phyloP scores from a whole-genome alignment of 2,888 invertebrate species.

The Agrilus biguttatus region DNA sequence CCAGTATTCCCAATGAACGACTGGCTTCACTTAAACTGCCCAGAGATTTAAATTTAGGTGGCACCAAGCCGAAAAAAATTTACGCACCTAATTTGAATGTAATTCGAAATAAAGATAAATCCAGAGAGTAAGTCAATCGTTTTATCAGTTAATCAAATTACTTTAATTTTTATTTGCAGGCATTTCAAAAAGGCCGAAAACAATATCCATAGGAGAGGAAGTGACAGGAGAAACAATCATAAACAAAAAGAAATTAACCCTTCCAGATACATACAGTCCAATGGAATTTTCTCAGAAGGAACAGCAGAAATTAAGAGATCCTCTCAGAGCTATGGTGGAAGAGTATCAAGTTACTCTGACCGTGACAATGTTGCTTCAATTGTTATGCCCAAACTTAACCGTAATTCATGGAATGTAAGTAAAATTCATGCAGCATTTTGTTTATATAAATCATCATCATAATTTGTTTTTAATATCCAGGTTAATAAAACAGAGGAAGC shows the following conservation, averaged over 20 bases:
- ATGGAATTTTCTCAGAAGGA: conserved; percentile 26
- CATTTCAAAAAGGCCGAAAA: conserved; percentile 5
- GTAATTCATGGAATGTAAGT: conserved; percentile 17
- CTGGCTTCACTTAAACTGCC: conserved; percentile 22
- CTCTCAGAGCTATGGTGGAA: conserved; percentile 11
- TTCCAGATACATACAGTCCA: conserved; percentile 19
- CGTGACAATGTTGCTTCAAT: conserved; percentile 12
- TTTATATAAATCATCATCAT: background rate
- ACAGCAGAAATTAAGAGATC: conserved; percentile 13
- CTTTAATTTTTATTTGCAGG: conserved; percentile 1
- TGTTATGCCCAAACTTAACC: conserved; percentile 10
- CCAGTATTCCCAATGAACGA: conserved; percentile 12
- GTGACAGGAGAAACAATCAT: background rate
- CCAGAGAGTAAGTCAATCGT: conserved; percentile 16
- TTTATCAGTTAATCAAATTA: conserved; percentile 6
- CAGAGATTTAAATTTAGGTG: conserved; percentile 25
- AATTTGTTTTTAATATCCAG: conserved; percentile 10
- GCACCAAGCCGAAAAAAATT: conserved; percentile 23
- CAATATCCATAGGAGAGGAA: conserved; percentile 1
- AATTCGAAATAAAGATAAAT: conserved; percentile 21
- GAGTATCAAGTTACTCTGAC: conserved; percentile 4
- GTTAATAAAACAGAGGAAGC: conserved; percentile 20
- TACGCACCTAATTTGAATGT: conserved; percentile 27
- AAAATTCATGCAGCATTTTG: conserved; percentile 1
- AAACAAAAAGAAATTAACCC: conserved; percentile 2